Percentiles rank a stretch among this genome's conserved stretches.
These are phyloP conservation scores for Oscheius sp. DNA, from an alignment of 1,140 invertebrate genomes.

Conservation along the genomic window DNA sequence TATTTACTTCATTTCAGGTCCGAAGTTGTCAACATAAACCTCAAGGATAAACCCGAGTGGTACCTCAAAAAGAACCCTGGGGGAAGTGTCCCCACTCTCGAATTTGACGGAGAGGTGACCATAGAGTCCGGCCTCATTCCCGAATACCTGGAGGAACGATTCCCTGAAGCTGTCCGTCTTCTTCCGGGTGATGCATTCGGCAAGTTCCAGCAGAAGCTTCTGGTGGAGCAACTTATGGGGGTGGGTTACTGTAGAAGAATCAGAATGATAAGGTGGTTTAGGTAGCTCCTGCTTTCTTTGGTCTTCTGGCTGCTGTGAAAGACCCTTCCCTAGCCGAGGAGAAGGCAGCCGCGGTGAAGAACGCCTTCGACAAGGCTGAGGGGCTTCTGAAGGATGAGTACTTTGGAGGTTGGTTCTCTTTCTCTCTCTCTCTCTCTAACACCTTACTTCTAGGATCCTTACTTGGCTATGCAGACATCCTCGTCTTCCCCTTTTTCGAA, in stretches of 20 bases:
- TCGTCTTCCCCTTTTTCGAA: constrained; percentile 10
- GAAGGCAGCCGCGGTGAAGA: constrained; percentile 7
- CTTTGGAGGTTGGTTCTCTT: no score
- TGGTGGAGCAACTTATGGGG: constrained; percentile 16
- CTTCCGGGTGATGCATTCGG: constrained; percentile 29
- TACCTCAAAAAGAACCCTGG: constrained; percentile 15
- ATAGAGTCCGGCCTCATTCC: constrained; percentile 29
- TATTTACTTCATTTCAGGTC: neutral
- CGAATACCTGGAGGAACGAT: constrained; percentile 32
- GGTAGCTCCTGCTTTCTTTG: neutral
- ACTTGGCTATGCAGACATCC: neutral
- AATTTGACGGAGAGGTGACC: constrained; percentile 25
- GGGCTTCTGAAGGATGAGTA: constrained; percentile 17
- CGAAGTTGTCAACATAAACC: constrained; percentile 26
- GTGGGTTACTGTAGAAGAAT: neutral
- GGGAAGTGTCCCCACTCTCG: constrained; percentile 18
- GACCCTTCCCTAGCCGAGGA: constrained; percentile 5
- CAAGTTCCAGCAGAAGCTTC: constrained; percentile 25
- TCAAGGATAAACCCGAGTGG: constrained; percentile 25
- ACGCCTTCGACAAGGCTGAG: constrained; percentile 21
- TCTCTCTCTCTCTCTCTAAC: no score
- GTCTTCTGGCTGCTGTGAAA: no score
- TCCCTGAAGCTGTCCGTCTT: constrained; percentile 17
- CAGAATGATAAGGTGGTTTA: neutral
- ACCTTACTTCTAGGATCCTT: neutral